phyloP scores from a whole-genome alignment of 2,888 invertebrate species.

The Dascillus cervinus region DNA sequence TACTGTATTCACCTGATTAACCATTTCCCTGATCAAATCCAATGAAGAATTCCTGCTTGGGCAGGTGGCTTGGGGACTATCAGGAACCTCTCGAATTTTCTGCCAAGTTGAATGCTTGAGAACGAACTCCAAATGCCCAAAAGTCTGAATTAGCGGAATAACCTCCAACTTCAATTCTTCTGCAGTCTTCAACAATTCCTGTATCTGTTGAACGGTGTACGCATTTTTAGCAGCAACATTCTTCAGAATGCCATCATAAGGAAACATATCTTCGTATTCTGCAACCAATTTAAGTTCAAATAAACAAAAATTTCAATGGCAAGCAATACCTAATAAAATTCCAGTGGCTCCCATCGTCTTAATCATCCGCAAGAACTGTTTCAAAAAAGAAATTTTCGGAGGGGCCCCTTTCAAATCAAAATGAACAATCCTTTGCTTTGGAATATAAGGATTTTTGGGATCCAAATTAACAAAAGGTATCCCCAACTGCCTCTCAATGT shows the following conservation, averaged over 20 bases:
- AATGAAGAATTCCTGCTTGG: slow-evolving; percentile 58
- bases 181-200: slow-evolving; percentile 51
- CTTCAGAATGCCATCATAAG: slow-evolving; percentile 54
- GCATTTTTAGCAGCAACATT: slow-evolving; percentile 51
- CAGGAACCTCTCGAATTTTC: slow-evolving; percentile 57
- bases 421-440: slow-evolving; percentile 56
- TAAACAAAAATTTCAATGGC: not conserved
- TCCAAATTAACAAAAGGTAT: slow-evolving; percentile 41
- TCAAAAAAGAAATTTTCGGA: slow-evolving; percentile 54
- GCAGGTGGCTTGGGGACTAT: slow-evolving; percentile 64
- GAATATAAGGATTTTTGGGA: slow-evolving; percentile 42
- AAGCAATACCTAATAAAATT: slow-evolving; percentile 39
- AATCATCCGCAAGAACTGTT: slow-evolving; percentile 50
- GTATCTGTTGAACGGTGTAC: slow-evolving; percentile 49
- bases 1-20: slow-evolving; percentile 61
- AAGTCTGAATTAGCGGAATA: slow-evolving; percentile 69
- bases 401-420: slow-evolving; percentile 74
- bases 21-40: slow-evolving; percentile 56
- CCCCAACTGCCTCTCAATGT: slow-evolving; percentile 39
- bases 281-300: slow-evolving; percentile 25
- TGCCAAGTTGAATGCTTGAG: slow-evolving; percentile 57
- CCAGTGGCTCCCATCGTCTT: slow-evolving; percentile 64
- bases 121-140: slow-evolving; percentile 69
- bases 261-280: slow-evolving; percentile 81
- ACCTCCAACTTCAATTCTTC: slow-evolving; percentile 54